Percentiles rank a stretch among this genome's conserved stretches.
These are phyloP conservation scores for Agrotis clavis DNA, from an alignment of 2,888 invertebrate genomes.

Conservation along the genomic window DNA sequence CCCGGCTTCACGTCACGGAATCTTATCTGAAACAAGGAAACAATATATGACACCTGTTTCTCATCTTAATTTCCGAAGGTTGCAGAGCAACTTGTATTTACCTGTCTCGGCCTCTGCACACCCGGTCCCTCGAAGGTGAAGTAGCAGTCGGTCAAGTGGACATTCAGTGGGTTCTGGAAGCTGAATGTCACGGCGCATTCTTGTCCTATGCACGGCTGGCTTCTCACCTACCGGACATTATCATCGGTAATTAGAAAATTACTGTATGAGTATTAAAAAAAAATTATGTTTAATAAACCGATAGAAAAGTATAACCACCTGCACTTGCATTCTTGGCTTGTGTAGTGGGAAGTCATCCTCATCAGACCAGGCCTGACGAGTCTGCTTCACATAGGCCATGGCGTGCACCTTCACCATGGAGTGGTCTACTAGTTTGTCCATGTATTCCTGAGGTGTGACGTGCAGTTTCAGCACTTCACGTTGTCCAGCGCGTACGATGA, in stretches of 20 bases:
- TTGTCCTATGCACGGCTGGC: conserved; percentile 89
- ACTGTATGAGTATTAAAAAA: neutral
- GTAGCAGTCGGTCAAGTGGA: conserved; percentile 92
- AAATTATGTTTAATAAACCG: neutral
- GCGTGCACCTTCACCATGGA: conserved; percentile 94
- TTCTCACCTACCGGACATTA: conserved; percentile 78
- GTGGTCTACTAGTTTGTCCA: conserved; percentile 93
- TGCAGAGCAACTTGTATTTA: conserved; percentile 61
- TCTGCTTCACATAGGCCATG: conserved; percentile 94
- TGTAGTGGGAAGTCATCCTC: conserved; percentile 94
- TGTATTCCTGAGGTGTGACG: conserved; percentile 93
- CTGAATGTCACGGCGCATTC: conserved; percentile 91
- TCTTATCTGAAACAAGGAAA: conserved; percentile 78
- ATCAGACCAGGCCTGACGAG: conserved; percentile 94
- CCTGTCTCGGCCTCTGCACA: conserved; percentile 91
- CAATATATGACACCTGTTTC: conserved; percentile 9
- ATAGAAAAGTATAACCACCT: conserved; percentile 81
- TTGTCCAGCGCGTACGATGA: conserved; percentile 92
- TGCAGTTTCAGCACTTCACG: conserved; percentile 92
- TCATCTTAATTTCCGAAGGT: neutral
- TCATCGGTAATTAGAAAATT: conserved; percentile 2
- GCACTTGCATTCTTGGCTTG: conserved; percentile 93
- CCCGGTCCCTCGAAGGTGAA: conserved; percentile 94
- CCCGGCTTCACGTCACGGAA: conserved; percentile 92
- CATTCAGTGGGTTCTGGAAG: conserved; percentile 93